A percentile compares a stretch with the other conserved stretches of the same genome.
Evolutionary conservation across 2,113 vertebrate species (phyloP).

Genomic region (Theristicus caerulescens): DNA sequence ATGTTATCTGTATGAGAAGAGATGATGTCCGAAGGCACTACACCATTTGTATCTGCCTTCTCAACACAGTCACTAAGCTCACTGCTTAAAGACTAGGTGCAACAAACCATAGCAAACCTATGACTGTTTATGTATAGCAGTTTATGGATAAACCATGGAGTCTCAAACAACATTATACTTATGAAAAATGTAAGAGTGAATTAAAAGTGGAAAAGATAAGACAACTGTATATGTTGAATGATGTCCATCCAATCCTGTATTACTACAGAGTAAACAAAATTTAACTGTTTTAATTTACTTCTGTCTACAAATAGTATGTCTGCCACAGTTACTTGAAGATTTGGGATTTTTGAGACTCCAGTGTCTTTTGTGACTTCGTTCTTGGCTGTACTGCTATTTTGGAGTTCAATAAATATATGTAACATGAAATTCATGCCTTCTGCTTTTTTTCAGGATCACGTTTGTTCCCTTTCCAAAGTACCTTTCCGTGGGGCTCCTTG

Average conservation of each 20-base stretch:
- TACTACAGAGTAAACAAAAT: neutral
- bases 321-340: neutral
- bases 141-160: neutral
- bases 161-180: neutral
- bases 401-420: neutral
- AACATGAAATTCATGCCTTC: neutral
- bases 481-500: conserved; percentile 91
- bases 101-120: neutral
- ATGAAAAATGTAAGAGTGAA: neutral
- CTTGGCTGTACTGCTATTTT: neutral
- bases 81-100: neutral
- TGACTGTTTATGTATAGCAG: neutral
- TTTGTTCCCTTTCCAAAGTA: conserved; percentile 82
- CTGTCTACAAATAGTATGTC: neutral
- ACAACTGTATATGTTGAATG: neutral
- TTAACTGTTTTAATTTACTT: neutral
- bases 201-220: neutral
- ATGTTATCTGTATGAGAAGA: neutral
- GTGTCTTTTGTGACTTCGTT: neutral
- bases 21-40: neutral
- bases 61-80: neutral
- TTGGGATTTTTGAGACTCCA: neutral
- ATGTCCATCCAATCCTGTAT: neutral
- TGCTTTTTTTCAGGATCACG: conserved; percentile 71
- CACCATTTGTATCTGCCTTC: neutral